A percentile compares a stretch with the other conserved stretches of the same genome.
These are phyloP conservation scores for Halocaridina rubra DNA, from an alignment of 2,888 invertebrate genomes.

Conservation along the genomic window DNA sequence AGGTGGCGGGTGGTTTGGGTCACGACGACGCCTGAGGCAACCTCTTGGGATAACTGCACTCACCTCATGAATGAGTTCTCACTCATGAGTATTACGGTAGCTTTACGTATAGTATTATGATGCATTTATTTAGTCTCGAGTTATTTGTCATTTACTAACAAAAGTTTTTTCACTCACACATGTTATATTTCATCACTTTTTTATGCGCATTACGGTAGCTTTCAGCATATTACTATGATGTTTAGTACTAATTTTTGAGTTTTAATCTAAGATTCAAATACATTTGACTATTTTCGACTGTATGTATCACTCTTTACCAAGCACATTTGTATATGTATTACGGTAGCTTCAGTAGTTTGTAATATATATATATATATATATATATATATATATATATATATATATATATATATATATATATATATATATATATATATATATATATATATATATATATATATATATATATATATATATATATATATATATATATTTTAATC, in stretches of 20 bases:
- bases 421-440: constrained; percentile 17
- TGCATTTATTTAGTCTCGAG: no score
- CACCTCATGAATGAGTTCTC: not conserved
- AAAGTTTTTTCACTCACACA: no score
- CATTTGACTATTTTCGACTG: no score
- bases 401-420: constrained; percentile 14
- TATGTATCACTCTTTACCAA: not conserved
- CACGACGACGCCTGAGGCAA: constrained; percentile 42
- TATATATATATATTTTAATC: not conserved
- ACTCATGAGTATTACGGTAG: no score
- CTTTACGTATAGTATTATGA: no score
- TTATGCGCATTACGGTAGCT: no score
- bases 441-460: constrained; percentile 13
- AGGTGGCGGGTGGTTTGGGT: constrained; percentile 27
- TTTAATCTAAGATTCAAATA: not conserved
- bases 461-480: not conserved
- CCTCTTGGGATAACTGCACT: constrained; percentile 31
- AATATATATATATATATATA: constrained; percentile 6
- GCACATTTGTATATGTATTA: no score
- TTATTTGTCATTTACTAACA: no score
- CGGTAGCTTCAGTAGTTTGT: no score
- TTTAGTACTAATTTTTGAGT: no score
- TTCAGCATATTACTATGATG: no score
- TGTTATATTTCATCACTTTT: no score
- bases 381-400: constrained; percentile 8